A percentile compares a stretch with the other conserved stretches of the same genome.
Conservation (phyloP, 2,888 invertebrate genomes). For the Netelia virgata region DNA sequence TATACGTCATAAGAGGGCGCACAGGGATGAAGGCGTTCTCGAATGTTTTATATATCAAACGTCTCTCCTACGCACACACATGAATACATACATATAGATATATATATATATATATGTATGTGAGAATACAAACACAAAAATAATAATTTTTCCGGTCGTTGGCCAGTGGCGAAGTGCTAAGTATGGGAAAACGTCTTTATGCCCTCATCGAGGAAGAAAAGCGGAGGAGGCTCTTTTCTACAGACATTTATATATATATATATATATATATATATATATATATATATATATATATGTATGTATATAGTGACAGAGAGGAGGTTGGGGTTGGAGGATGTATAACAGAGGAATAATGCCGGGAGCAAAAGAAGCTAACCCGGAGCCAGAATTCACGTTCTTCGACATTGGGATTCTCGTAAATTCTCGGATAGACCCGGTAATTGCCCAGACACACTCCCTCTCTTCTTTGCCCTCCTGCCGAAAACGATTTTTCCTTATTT, state of each 20-base stretch:
- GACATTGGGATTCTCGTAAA: slow-evolving; percentile 57
- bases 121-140: neutral
- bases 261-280: too few species aligned
- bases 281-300: too few species aligned
- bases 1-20: neutral
- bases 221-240: neutral
- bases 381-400: slow-evolving; percentile 39
- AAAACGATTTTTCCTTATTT: neutral
- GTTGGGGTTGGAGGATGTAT: neutral
- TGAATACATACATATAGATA: neutral
- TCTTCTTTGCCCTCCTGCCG: neutral
- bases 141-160: slow-evolving; percentile 26
- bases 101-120: neutral
- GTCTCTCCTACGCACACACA: neutral
- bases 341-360: neutral
- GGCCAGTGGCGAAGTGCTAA: slow-evolving; percentile 35
- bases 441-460: slow-evolving; percentile 30
- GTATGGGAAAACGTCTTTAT: slow-evolving; percentile 51
- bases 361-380: slow-evolving; percentile 3
- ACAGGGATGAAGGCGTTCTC: neutral
- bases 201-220: slow-evolving; percentile 44
- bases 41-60: slow-evolving; percentile 7
- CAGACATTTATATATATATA: neutral
- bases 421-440: slow-evolving; percentile 55
- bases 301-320: too few species aligned